Evolutionary conservation across 2,113 vertebrate species (phyloP).

Genomic region (Muntiacus muntjak): DNA sequence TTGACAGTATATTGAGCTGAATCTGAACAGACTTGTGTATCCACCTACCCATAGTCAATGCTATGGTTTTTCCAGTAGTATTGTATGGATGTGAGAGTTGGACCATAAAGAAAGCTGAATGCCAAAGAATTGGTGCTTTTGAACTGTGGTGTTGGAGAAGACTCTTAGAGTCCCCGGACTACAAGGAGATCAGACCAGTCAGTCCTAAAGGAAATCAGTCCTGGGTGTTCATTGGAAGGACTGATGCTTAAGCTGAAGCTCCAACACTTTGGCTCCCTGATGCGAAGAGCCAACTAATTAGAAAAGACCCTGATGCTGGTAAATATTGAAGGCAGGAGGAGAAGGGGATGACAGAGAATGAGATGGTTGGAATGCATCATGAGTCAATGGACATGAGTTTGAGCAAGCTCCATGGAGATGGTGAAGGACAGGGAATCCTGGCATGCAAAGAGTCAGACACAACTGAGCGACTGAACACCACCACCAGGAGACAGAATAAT

Average conservation of each 20-base stretch:
- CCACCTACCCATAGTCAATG: neutral
- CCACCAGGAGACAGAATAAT: neutral
- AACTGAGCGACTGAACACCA: neutral
- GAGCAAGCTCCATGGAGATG: neutral
- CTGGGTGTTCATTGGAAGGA: neutral
- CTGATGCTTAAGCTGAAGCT: neutral
- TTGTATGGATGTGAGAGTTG: neutral
- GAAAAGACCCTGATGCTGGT: neutral
- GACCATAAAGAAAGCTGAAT: neutral
- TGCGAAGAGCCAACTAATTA: neutral
- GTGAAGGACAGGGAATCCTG: neutral
- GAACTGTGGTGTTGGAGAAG: neutral
- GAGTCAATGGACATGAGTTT: neutral
- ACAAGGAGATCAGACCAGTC: neutral
- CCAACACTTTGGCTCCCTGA: neutral
- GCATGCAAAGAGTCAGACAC: neutral
- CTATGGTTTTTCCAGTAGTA: neutral
- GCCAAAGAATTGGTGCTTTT: neutral
- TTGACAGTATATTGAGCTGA: neutral
- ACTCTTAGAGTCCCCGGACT: neutral
- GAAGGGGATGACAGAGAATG: neutral
- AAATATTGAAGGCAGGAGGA: neutral
- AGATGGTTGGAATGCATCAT: neutral
- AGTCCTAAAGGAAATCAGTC: neutral
- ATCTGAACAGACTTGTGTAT: neutral